Evolutionary conservation across 92 coral and sea anemone species (phyloP).

Genomic region (Pocillopora meandrina): DNA sequence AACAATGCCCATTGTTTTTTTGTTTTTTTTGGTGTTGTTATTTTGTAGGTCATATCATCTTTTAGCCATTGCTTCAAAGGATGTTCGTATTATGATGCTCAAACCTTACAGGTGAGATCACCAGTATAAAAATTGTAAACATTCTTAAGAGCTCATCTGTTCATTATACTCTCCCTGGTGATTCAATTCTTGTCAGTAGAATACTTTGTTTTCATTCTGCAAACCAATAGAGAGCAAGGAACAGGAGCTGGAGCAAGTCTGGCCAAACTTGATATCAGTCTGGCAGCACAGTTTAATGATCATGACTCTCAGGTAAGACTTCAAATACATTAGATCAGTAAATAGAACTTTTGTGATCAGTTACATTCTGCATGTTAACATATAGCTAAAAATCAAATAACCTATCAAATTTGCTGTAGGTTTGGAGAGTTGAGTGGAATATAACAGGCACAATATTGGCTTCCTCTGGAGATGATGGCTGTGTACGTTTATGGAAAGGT

Average conservation of each 20-base stretch:
- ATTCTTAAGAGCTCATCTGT: background rate
- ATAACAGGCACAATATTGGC: conserved; percentile 95
- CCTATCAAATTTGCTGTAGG: conserved; percentile 51
- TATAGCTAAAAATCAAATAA: too few relatives aligned
- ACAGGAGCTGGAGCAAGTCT: conserved; percentile 60
- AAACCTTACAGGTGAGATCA: conserved; percentile 80
- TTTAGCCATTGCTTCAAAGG: conserved; percentile 94
- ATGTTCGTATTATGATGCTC: conserved; percentile 91
- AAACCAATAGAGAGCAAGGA: conserved; percentile 54
- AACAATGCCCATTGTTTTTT: background rate
- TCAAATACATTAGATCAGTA: too few relatives aligned
- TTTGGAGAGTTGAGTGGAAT: conserved; percentile 98
- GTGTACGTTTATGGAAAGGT: conserved; percentile 99
- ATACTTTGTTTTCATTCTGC: background rate
- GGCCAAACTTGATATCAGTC: conserved; percentile 77
- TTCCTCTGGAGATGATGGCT: conserved; percentile 98
- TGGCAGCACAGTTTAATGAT: conserved; percentile 90
- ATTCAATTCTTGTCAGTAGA: background rate
- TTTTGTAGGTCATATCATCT: conserved; percentile 84
- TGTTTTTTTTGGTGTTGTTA: background rate
- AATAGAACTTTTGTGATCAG: too few relatives aligned
- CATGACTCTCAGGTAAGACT: conserved; percentile 79
- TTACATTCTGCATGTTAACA: too few relatives aligned
- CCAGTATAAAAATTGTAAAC: too few relatives aligned
- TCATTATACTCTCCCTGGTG: background rate